Evolutionary conservation across 2,797 vertebrate species (phyloP).

Genomic region (Lophius americanus): DNA sequence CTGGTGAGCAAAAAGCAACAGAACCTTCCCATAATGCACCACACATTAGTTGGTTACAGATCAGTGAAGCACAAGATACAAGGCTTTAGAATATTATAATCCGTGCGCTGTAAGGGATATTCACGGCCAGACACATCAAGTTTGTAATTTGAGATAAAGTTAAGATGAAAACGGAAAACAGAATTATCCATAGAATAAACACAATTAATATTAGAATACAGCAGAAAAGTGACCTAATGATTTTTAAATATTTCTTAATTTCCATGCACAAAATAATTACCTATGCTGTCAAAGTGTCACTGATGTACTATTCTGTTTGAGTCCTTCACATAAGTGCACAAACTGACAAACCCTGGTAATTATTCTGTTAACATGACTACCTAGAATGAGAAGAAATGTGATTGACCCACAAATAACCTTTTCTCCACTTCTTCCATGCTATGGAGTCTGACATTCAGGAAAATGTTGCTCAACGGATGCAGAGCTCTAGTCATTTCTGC

Average conservation of each 20-base stretch:
- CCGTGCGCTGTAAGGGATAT: not conserved
- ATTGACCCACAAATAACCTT: not conserved
- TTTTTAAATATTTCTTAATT: not conserved
- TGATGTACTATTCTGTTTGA: not conserved
- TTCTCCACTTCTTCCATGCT: no score
- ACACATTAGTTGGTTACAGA: conserved; percentile 1
- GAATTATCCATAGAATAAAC: conserved; percentile 14
- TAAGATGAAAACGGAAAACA: conserved; percentile 8
- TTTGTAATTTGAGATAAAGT: conserved; percentile 1
- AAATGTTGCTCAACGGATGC: no score
- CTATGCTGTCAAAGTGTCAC: not conserved
- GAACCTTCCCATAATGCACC: not conserved
- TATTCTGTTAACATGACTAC: not conserved
- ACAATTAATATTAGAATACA: not conserved
- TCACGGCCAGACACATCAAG: conserved; percentile 1
- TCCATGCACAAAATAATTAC: conserved; percentile 1
- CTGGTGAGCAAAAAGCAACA: conserved; percentile 17
- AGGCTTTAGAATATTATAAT: not conserved
- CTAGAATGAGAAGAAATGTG: not conserved
- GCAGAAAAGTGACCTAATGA: not conserved
- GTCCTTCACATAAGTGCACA: not conserved
- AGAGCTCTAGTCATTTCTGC: no score
- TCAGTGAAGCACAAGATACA: not conserved
- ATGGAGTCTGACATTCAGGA: no score
- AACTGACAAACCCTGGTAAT: conserved; percentile 9